Evolutionary conservation across 2,797 vertebrate genomes (phyloP).

Genomic region (Eremophila alpestris): DNA sequence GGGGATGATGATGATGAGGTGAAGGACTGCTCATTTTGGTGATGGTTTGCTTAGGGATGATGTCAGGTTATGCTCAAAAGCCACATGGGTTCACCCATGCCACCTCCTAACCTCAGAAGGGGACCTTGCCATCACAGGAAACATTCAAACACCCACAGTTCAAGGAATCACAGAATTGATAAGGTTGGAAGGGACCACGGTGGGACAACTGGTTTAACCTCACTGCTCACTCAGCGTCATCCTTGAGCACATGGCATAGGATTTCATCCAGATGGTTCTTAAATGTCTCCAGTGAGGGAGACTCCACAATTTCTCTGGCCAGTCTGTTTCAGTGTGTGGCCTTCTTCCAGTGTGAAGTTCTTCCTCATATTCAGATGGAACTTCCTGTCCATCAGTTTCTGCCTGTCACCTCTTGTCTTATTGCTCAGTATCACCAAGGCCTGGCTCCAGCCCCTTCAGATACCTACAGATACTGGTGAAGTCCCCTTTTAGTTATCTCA

Average conservation of each 20-base stretch:
- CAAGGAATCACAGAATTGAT: neutral
- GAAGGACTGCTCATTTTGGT: neutral
- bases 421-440: accelerated
- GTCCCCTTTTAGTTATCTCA: neutral
- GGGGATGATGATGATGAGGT: neutral
- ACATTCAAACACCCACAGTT: neutral
- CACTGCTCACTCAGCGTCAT: neutral
- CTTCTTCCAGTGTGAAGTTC: neutral
- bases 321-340: neutral
- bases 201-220: neutral
- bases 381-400: neutral
- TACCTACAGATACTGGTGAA: too few relatives aligned
- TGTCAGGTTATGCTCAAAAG: neutral
- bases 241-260: neutral
- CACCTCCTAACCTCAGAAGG: neutral
- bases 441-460: neutral
- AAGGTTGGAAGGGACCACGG: neutral
- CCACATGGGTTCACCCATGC: neutral
- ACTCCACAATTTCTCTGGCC: neutral
- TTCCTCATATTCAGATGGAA: neutral
- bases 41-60: neutral
- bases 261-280: neutral
- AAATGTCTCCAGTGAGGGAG: neutral
- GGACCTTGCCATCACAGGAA: neutral
- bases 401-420: neutral